These are phyloP conservation scores for Crioceris asparagi DNA, from an alignment of 2,888 invertebrate genomes.

Conservation along the genomic window DNA sequence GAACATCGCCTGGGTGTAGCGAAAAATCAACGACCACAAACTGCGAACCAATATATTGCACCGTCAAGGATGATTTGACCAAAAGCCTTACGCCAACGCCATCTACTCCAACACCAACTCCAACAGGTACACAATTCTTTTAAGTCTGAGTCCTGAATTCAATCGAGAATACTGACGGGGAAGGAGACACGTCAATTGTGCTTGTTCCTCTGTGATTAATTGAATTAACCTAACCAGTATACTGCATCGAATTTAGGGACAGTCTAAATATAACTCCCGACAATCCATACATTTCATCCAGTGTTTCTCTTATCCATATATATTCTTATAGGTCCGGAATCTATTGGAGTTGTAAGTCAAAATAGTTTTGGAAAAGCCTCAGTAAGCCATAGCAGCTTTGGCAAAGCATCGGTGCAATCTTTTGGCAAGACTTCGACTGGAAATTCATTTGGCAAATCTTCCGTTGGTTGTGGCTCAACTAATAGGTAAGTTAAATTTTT, in stretches of 20 bases:
- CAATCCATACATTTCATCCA: no score
- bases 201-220: no score
- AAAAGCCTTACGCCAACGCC: slow-evolving; percentile 22
- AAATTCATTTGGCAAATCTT: slow-evolving; percentile 37
- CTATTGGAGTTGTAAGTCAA: slow-evolving; percentile 28
- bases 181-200: no score
- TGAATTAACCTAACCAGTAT: no score
- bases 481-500: slow-evolving; percentile 41
- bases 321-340: background rate
- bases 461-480: slow-evolving; percentile 34
- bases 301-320: no score
- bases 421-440: slow-evolving; percentile 28
- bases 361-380: slow-evolving; percentile 39
- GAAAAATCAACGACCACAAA: slow-evolving; percentile 43
- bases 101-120: slow-evolving; percentile 16
- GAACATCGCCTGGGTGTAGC: slow-evolving; percentile 41
- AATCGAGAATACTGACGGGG: no score
- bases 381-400: slow-evolving; percentile 34
- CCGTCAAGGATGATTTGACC: slow-evolving; percentile 31
- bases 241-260: no score
- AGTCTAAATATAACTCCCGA: no score
- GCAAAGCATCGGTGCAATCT: slow-evolving; percentile 37
- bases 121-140: slow-evolving; percentile 18
- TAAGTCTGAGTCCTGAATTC: no score
- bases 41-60: slow-evolving; percentile 32